A percentile compares a stretch with the other conserved stretches of the same genome.
Evolutionary conservation across 2,113 vertebrate species (phyloP).

Genomic region (Clarias gariepinus): DNA sequence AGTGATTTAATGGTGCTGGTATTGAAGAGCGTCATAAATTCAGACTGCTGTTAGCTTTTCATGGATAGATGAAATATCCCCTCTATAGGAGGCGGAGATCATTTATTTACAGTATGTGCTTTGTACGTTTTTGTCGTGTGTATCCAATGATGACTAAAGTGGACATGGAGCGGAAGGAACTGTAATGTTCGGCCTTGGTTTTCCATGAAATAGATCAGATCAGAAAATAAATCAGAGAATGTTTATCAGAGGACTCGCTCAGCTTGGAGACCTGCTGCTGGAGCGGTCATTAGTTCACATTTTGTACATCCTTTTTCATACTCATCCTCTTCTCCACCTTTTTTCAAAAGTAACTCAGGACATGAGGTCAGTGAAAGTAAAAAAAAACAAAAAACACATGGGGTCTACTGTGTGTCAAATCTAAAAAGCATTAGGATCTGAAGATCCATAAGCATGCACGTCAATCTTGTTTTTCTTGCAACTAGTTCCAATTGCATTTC

Average conservation of each 20-base stretch:
- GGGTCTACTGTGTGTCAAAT: no score
- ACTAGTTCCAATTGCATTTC: no score
- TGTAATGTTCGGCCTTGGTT: not conserved
- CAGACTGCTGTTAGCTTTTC: not conserved
- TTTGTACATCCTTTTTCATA: not conserved
- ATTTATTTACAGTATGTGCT: not conserved
- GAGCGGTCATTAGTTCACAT: constrained; percentile 16
- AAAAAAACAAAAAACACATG: no score
- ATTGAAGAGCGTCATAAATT: not conserved
- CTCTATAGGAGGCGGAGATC: not conserved
- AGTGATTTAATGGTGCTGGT: constrained; percentile 25
- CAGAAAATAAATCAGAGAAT: not conserved
- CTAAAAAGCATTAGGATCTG: no score
- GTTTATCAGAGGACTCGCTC: constrained; percentile 24
- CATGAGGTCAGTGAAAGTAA: no score
- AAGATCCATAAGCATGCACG: no score
- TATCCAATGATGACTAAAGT: not conserved
- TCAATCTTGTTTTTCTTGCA: no score
- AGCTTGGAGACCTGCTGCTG: not conserved
- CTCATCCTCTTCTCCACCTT: not conserved
- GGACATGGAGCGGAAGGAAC: not conserved
- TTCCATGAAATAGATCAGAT: not conserved
- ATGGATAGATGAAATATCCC: not conserved
- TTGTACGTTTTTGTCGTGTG: not conserved
- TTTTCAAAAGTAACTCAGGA: not conserved